phyloP scores from a whole-genome alignment of 2,113 vertebrate species.

The Cynocephalus volans region DNA sequence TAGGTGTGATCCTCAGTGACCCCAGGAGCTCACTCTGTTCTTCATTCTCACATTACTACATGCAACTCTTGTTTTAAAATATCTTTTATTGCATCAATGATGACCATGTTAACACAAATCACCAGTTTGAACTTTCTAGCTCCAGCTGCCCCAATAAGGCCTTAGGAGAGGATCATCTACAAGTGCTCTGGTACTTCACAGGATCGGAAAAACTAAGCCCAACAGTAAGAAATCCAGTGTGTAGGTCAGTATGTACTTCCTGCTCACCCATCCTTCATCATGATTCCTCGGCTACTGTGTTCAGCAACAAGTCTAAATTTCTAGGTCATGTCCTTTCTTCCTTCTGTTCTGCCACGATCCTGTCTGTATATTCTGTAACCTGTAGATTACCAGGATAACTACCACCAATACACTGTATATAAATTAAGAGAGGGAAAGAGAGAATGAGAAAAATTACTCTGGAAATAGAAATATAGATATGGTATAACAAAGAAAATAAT shows the following conservation, averaged over 20 bases:
- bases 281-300: not conserved
- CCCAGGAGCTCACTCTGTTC: not conserved
- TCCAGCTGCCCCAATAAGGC: not conserved
- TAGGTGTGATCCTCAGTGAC: conserved; percentile 54
- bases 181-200: not conserved
- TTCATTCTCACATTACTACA: conserved; percentile 17
- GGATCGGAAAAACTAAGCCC: not conserved
- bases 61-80: conserved; percentile 37
- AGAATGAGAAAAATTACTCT: conserved; percentile 31
- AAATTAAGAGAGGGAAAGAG: not conserved
- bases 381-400: not conserved
- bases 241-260: not conserved
- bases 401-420: not conserved
- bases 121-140: not conserved
- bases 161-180: not conserved
- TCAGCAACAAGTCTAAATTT: not conserved
- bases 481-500: not conserved
- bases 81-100: not conserved
- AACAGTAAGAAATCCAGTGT: not conserved
- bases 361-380: not conserved
- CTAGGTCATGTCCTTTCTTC: not conserved
- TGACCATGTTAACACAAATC: conserved; percentile 3
- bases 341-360: not conserved
- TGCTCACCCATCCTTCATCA: not conserved
- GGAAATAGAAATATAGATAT: not conserved